Evolutionary conservation across 2,113 vertebrate species (phyloP).

Genomic region (Orycteropus afer): DNA sequence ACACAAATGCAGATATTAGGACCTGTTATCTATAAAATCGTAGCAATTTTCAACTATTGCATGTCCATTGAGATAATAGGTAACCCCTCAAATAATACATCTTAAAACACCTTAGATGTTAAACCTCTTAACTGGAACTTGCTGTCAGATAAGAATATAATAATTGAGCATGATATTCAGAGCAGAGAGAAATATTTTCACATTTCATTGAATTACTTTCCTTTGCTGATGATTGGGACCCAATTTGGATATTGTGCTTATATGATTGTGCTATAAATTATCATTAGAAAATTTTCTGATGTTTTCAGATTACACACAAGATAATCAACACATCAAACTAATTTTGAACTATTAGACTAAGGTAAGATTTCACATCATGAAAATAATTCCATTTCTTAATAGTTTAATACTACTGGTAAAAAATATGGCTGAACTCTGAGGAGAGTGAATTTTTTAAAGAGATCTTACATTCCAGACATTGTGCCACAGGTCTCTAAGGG

Average conservation of each 20-base stretch:
- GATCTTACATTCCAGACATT: background rate
- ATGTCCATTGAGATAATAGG: background rate
- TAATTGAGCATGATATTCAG: background rate
- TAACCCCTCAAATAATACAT: slow-evolving; percentile 53
- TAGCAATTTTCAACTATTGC: background rate
- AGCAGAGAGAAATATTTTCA: background rate
- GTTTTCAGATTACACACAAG: background rate
- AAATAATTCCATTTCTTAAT: slow-evolving; percentile 22
- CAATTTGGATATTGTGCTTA: background rate
- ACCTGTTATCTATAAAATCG: background rate
- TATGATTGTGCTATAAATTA: slow-evolving; percentile 10
- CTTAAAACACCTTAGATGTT: background rate
- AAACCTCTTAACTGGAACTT: background rate
- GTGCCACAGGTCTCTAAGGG: background rate
- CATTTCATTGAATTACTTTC: slow-evolving; percentile 32
- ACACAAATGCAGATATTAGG: slow-evolving; percentile 43
- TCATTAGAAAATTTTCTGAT: slow-evolving; percentile 24
- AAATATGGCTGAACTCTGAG: slow-evolving; percentile 2
- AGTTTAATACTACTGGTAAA: background rate
- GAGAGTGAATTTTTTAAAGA: background rate
- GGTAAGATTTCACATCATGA: background rate
- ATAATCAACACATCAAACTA: background rate
- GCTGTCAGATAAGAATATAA: slow-evolving; percentile 13
- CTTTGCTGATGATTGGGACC: background rate
- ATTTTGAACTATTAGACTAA: background rate